Conservation (phyloP, 2,888 invertebrate species). For the Azorinus chamasolen region DNA sequence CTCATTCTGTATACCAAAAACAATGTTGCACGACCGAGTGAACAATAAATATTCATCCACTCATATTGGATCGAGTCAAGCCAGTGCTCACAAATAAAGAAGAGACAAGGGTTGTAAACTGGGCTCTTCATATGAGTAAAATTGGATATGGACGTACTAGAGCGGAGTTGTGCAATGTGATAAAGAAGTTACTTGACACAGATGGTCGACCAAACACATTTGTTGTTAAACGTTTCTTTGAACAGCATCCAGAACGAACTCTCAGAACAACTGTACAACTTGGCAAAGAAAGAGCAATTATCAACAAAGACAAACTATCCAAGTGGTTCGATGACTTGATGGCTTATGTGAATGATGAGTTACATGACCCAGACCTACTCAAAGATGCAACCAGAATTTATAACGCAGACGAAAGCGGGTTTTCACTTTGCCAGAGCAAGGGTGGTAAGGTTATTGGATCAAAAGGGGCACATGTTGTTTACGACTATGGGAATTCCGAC, state of each 20-base stretch:
- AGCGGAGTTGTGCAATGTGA: conserved; percentile 1
- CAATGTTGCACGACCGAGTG: too few species aligned
- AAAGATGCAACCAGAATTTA: conserved; percentile 25
- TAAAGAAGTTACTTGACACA: conserved; percentile 11
- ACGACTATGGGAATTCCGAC: conserved; percentile 7
- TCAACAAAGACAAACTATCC: neutral
- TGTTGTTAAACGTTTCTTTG: conserved; percentile 18
- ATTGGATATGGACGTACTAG: conserved; percentile 27
- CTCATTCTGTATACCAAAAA: neutral
- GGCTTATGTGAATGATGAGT: neutral
- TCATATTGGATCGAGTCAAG: too few species aligned
- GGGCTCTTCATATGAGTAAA: conserved; percentile 19
- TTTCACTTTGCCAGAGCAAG: conserved; percentile 43
- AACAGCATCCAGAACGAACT: conserved; percentile 10
- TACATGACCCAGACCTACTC: neutral
- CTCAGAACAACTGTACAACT: conserved; percentile 10
- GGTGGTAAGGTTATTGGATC: conserved; percentile 32
- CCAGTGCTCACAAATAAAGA: conserved; percentile 7
- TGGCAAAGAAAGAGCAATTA: conserved; percentile 4
- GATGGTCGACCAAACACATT: conserved; percentile 18
- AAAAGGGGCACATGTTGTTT: conserved; percentile 19
- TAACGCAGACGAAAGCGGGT: conserved; percentile 40
- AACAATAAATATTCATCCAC: too few species aligned
- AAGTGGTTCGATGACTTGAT: neutral
- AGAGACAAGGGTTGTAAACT: conserved; percentile 5